A percentile compares a stretch with the other conserved stretches of the same genome.
These are phyloP conservation scores for Phenganax subtilis DNA, from an alignment of 92 coral and sea anemone genomes.

Conservation along the genomic window DNA sequence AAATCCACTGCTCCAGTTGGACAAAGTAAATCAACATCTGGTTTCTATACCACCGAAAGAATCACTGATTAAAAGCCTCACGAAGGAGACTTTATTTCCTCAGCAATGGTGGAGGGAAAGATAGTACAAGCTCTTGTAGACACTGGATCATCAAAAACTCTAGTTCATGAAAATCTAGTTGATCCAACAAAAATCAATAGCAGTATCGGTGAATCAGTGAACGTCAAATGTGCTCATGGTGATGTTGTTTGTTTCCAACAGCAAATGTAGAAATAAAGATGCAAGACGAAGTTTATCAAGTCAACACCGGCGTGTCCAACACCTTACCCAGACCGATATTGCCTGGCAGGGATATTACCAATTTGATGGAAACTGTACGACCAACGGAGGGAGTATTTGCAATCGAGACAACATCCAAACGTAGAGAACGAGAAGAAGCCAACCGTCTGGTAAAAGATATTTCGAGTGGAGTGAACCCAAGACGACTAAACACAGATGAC, in stretches of 20 bases:
- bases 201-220: neutral
- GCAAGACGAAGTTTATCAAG: slow-evolving; percentile 29
- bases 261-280: slow-evolving; percentile 36
- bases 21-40: too few species aligned
- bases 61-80: too few species aligned
- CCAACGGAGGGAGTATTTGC: neutral
- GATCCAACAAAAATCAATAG: slow-evolving; percentile 33
- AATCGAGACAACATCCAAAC: neutral
- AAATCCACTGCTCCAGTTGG: too few species aligned
- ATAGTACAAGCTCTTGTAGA: neutral
- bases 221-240: slow-evolving; percentile 45
- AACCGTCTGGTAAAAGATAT: neutral
- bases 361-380: neutral
- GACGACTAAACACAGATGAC: neutral
- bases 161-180: neutral
- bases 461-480: neutral
- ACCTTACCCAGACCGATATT: slow-evolving; percentile 44
- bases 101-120: too few species aligned
- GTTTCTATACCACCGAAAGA: too few species aligned
- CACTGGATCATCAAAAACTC: slow-evolving; percentile 45
- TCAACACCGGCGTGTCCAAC: neutral
- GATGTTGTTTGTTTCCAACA: slow-evolving; percentile 42
- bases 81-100: too few species aligned
- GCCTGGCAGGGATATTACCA: slow-evolving; percentile 37
- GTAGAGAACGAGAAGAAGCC: slow-evolving; percentile 9